Conservation (phyloP, 1,140 invertebrate species). For the Epicauta chinensis region DNA sequence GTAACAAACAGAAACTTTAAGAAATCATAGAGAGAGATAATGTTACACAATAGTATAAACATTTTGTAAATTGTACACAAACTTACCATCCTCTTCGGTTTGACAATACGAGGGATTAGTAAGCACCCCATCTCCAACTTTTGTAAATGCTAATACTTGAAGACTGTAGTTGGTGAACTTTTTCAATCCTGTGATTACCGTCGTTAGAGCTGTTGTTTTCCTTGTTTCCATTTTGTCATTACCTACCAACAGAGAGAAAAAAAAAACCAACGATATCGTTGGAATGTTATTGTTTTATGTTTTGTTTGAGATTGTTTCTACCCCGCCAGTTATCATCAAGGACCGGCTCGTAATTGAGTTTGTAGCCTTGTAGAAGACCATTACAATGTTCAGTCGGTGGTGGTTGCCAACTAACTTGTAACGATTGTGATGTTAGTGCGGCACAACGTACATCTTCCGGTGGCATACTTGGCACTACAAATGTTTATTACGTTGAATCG, state of each 20-base stretch:
- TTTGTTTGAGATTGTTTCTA: conserved; percentile 20
- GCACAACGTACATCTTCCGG: conserved; percentile 68
- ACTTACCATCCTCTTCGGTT: conserved; percentile 75
- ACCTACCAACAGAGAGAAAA: conserved; percentile 29
- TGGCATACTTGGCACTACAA: conserved; percentile 63
- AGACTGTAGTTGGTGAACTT: conserved; percentile 84
- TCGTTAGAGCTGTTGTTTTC: conserved; percentile 62
- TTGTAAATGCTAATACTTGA: conserved; percentile 73
- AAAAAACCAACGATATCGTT: background rate
- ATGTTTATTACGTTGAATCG: background rate
- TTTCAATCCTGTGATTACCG: conserved; percentile 58
- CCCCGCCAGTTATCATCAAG: conserved; percentile 52
- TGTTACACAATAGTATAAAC: background rate
- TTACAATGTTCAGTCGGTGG: conserved; percentile 68
- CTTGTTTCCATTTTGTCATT: conserved; percentile 59
- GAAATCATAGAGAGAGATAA: background rate
- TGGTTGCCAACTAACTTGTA: conserved; percentile 80
- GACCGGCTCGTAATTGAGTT: conserved; percentile 64
- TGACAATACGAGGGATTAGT: conserved; percentile 66
- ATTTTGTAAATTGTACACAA: background rate
- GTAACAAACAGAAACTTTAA: too few relatives aligned
- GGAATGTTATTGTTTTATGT: background rate
- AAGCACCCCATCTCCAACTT: conserved; percentile 71
- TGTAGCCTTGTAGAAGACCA: conserved; percentile 78
- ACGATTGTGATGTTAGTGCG: conserved; percentile 63